Evolutionary conservation across 2,797 vertebrate species (phyloP), one percentile per base, ranked within the genome.

Genomic region (Phyllotis vaccarum): DNA sequence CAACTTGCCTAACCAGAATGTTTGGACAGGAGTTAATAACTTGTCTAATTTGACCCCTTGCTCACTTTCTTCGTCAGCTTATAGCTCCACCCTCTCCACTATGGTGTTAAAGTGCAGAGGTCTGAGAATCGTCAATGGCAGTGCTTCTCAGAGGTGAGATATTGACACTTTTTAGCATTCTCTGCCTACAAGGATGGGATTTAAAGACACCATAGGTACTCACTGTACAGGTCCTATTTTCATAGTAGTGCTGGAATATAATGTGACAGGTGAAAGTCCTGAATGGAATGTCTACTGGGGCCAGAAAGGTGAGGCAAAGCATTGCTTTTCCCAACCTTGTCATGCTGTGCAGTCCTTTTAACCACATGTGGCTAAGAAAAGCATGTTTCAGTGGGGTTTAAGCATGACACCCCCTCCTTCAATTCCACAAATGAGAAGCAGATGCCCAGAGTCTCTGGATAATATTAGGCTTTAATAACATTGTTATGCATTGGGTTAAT

Each of bases 391-490:
- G 0, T 96, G 90, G 87, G 52, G 82, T 90, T 96, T 96, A 89
- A 96, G 83, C 74, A n/a, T 95, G 91, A 93, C 85, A 86, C 94
- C 56, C 70, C 49, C 82, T 90, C 60, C 72, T 93, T 91, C 70
- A 75, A 79, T 83, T 76, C 66, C 81, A 87, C 86, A 97, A 96
- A 97, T 93, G 80, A 95, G 95, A 97, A 97, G 80, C 97, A 98
- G 95, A 95, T 95, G 97, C 54, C 70, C 1, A 16, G 78, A 89
- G 75, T 96, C 92, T 88, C 89, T 96, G 90, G 89, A 89, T 93
- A 96, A 90, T 95, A 79, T 78, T 95, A 68, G 86, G 80, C 72
- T 88, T 97, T 97, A 95, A 93, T 94, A 96, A 88, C 72, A 43
- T 91, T 76, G 60, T 68, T 56, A 68, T 87, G 49, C 66, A 76